These are phyloP conservation scores for Ametastegia equiseti DNA, from an alignment of 2,888 invertebrate species.

Conservation along the genomic window DNA sequence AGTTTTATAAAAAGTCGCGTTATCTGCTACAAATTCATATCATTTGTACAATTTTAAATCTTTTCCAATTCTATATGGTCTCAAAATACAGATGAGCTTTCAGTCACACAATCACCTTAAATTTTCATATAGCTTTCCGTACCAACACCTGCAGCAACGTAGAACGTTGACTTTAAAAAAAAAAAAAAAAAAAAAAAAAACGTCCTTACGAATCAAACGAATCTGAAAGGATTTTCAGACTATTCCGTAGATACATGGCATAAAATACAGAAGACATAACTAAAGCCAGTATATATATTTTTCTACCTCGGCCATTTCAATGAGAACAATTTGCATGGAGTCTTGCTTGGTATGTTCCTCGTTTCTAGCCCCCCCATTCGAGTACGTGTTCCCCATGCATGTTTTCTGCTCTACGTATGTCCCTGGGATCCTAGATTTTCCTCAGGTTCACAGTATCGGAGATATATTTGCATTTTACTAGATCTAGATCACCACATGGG, in stretches of 20 bases:
- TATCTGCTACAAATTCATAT: too few species aligned
- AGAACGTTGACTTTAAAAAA: too few species aligned
- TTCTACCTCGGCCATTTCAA: constrained; percentile 7
- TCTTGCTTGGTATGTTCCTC: constrained; percentile 28
- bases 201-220: neutral
- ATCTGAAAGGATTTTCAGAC: neutral
- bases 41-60: too few species aligned
- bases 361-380: constrained; percentile 10
- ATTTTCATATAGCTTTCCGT: too few species aligned
- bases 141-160: too few species aligned
- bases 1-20: too few species aligned
- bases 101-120: too few species aligned
- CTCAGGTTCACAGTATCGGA: constrained; percentile 34
- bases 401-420: neutral
- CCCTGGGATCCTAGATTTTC: constrained; percentile 38
- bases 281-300: neutral
- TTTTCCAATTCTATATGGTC: too few species aligned
- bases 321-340: constrained; percentile 35
- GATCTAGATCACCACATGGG: neutral
- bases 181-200: too few species aligned
- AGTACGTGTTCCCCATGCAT: constrained; percentile 24
- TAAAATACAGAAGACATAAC: neutral
- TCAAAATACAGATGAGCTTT: too few species aligned
- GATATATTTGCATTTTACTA: constrained; percentile 40
- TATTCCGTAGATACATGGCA: neutral